A percentile compares a stretch with the other conserved stretches of the same genome.
phyloP scores from a whole-genome alignment of 2,888 invertebrate genomes.

The Heliconius sara region DNA sequence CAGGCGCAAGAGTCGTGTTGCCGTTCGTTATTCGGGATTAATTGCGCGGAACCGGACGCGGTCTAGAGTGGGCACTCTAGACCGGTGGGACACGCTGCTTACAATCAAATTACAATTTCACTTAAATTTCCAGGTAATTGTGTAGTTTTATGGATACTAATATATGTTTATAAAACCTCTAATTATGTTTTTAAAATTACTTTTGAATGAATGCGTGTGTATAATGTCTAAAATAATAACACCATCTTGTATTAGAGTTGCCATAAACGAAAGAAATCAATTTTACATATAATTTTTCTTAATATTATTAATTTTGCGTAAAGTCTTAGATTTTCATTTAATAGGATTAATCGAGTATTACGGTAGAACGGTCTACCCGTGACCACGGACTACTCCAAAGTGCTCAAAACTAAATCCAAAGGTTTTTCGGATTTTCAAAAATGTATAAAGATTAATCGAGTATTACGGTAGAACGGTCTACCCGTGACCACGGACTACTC shows the following conservation, averaged over 20 bases:
- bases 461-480: too few relatives aligned
- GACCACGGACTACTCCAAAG: too few relatives aligned
- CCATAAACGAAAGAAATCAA: not conserved
- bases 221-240: not conserved
- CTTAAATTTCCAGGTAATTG: slow-evolving; percentile 31
- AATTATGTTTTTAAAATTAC: not conserved
- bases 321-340: too few relatives aligned
- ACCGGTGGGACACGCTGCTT: slow-evolving; percentile 51
- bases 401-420: too few relatives aligned
- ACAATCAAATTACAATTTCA: slow-evolving; percentile 41
- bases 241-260: not conserved
- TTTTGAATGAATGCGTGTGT: not conserved
- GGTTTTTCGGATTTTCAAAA: too few relatives aligned
- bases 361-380: too few relatives aligned
- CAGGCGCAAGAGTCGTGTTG: slow-evolving; percentile 73
- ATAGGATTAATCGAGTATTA: too few relatives aligned
- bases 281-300: too few relatives aligned
- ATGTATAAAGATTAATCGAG: too few relatives aligned
- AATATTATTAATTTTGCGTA: too few relatives aligned
- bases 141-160: slow-evolving; percentile 14
- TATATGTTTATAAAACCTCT: not conserved
- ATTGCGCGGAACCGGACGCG: slow-evolving; percentile 79
- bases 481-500: too few relatives aligned
- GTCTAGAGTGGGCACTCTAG: slow-evolving; percentile 67
- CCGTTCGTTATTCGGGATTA: slow-evolving; percentile 80